phyloP scores from a whole-genome alignment of 92 coral and sea anemone genomes.

The Epizoanthus ramosus region DNA sequence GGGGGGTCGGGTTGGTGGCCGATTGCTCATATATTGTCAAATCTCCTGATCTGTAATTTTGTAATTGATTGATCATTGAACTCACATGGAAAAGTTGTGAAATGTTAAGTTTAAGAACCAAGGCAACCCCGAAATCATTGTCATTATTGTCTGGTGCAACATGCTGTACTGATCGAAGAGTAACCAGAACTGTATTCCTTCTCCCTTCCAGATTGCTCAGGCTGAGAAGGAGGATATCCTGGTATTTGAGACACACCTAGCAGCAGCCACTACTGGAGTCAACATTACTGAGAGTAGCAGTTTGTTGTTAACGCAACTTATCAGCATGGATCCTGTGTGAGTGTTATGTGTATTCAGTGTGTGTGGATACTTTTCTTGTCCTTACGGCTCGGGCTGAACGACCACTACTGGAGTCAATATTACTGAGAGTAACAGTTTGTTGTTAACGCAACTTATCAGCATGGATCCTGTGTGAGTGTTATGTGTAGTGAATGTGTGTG shows the following conservation, averaged over 20 bases:
- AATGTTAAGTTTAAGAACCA: too few relatives aligned
- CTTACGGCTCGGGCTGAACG: too few relatives aligned
- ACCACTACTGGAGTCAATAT: slow-evolving; percentile 88
- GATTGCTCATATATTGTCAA: too few relatives aligned
- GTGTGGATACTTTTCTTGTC: too few relatives aligned
- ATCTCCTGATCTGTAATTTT: too few relatives aligned
- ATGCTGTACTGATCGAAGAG: too few relatives aligned
- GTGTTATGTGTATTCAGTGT: slow-evolving; percentile 16
- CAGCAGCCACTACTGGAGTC: slow-evolving; percentile 96
- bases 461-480: slow-evolving; percentile 92
- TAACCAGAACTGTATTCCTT: neutral
- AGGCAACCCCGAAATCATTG: too few relatives aligned
- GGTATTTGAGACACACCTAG: slow-evolving; percentile 94
- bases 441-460: slow-evolving; percentile 85
- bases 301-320: slow-evolving; percentile 85
- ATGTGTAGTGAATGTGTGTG: too few relatives aligned
- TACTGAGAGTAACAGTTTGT: slow-evolving; percentile 87
- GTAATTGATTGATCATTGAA: too few relatives aligned
- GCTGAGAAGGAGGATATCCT: slow-evolving; percentile 95
- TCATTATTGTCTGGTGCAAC: too few relatives aligned
- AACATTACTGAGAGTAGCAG: slow-evolving; percentile 90
- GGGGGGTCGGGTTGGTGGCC: too few relatives aligned
- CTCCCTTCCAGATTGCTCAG: slow-evolving; percentile 73
- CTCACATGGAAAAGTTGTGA: too few relatives aligned
- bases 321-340: slow-evolving; percentile 95